phyloP scores from a whole-genome alignment of 2,888 invertebrate species.

The Melipona beecheii region DNA sequence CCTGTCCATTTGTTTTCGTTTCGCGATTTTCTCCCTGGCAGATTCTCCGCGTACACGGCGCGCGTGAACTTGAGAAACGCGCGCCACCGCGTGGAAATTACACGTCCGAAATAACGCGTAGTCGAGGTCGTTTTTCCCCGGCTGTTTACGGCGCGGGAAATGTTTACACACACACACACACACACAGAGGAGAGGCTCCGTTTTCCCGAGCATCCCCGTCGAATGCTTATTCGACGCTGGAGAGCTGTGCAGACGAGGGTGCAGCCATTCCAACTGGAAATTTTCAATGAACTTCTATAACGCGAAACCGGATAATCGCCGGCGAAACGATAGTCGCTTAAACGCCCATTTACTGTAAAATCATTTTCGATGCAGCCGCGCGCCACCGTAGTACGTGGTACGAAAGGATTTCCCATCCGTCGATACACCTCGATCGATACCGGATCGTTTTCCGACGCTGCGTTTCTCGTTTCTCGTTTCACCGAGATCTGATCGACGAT shows the following conservation, averaged over 20 bases:
- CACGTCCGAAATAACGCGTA: not conserved
- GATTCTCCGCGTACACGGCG: slow-evolving; percentile 5
- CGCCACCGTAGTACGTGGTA: not conserved
- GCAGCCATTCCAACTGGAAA: slow-evolving; percentile 36
- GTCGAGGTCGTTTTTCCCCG: slow-evolving; percentile 5
- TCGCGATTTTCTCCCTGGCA: slow-evolving; percentile 37
- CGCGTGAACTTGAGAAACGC: slow-evolving; percentile 6
- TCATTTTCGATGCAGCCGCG: slow-evolving; percentile 38
- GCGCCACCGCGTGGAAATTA: not conserved
- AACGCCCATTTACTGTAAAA: slow-evolving; percentile 47
- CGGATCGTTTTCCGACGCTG: not conserved
- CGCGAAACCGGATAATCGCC: slow-evolving; percentile 52
- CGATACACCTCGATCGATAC: not conserved
- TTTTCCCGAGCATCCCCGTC: slow-evolving; percentile 7
- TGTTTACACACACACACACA: slow-evolving; percentile 27
- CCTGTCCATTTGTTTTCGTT: slow-evolving; percentile 53
- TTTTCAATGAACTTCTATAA: slow-evolving; percentile 58
- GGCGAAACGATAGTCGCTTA: slow-evolving; percentile 35
- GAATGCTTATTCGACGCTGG: slow-evolving; percentile 38
- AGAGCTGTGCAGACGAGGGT: slow-evolving; percentile 14
- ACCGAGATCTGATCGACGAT: not conserved
- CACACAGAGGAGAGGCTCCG: not conserved
- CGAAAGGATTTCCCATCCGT: slow-evolving; percentile 14
- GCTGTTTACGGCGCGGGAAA: slow-evolving; percentile 33
- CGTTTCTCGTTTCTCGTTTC: not conserved